A percentile compares a stretch with the other conserved stretches of the same genome.
These are phyloP conservation scores for Iselma pallidipennis DNA, from an alignment of 2,888 invertebrate species.

Conservation along the genomic window DNA sequence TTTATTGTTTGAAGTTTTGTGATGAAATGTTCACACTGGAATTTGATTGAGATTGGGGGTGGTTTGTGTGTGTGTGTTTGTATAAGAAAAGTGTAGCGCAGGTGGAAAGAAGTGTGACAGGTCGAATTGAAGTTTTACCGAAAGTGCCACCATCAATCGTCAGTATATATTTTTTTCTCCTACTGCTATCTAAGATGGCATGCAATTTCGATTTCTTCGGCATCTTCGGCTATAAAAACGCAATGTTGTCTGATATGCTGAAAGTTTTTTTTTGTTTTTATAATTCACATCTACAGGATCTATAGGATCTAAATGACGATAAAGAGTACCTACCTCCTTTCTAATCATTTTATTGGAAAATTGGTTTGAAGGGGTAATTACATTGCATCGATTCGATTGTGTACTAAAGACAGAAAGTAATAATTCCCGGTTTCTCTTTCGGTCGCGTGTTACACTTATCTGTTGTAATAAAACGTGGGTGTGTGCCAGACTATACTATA, in stretches of 20 bases:
- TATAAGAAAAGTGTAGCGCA: neutral
- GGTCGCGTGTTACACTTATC: neutral
- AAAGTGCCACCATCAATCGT: neutral
- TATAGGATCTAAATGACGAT: neutral
- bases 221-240: conserved; percentile 26
- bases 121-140: neutral
- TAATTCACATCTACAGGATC: neutral
- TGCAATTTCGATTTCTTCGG: conserved; percentile 22
- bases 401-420: neutral
- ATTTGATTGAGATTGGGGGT: neutral
- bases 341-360: neutral
- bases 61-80: neutral
- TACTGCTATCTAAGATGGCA: neutral
- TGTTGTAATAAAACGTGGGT: neutral
- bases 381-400: neutral
- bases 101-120: neutral
- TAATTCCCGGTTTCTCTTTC: neutral
- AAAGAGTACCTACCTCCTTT: neutral
- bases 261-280: too few relatives aligned
- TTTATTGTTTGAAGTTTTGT: neutral
- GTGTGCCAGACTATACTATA: neutral
- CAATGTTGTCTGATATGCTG: conserved; percentile 23
- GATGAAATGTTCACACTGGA: too few relatives aligned
- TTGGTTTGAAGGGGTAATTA: neutral
- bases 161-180: neutral